A percentile compares a stretch with the other conserved stretches of the same genome.
Evolutionary conservation across 2,888 invertebrate species (phyloP).

Genomic region (Endotricha flammealis): DNA sequence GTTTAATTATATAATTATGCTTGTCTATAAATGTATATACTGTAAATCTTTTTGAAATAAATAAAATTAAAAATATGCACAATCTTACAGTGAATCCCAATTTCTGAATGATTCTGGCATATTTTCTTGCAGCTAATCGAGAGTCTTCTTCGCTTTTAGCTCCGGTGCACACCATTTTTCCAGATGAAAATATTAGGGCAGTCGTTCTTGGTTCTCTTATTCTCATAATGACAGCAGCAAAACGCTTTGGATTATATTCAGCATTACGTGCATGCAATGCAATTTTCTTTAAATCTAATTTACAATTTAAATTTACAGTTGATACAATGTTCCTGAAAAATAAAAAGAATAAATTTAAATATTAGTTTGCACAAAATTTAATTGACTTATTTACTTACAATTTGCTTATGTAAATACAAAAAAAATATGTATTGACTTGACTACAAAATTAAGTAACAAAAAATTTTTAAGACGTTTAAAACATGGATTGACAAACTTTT

Average conservation of each 20-base stretch:
- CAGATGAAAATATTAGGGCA: conserved; percentile 87
- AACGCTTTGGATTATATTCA: conserved; percentile 99
- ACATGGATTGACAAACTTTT: no score
- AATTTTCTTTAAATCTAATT: conserved; percentile 96
- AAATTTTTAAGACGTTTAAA: no score
- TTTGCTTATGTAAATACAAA: no score
- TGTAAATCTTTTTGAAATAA: neutral
- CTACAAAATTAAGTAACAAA: no score
- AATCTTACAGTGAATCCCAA: conserved; percentile 85
- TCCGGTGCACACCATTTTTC: conserved; percentile 91
- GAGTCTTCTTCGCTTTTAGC: conserved; percentile 90
- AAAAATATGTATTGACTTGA: no score
- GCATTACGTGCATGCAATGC: conserved; percentile 98
- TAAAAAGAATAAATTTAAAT: conserved; percentile 11
- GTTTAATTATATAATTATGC: no score
- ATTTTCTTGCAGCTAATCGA: conserved; percentile 87
- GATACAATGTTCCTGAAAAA: conserved; percentile 96
- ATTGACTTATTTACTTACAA: no score
- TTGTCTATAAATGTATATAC: neutral
- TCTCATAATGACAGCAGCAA: conserved; percentile 99
- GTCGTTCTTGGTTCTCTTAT: conserved; percentile 92
- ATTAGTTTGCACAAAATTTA: no score
- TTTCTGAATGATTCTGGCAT: conserved; percentile 91
- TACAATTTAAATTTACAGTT: conserved; percentile 97
- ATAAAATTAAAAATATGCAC: neutral